Percentiles rank a stretch among this genome's conserved stretches.
Conservation (phyloP, 2,113 vertebrate species). For the Percina caprodes region DNA sequence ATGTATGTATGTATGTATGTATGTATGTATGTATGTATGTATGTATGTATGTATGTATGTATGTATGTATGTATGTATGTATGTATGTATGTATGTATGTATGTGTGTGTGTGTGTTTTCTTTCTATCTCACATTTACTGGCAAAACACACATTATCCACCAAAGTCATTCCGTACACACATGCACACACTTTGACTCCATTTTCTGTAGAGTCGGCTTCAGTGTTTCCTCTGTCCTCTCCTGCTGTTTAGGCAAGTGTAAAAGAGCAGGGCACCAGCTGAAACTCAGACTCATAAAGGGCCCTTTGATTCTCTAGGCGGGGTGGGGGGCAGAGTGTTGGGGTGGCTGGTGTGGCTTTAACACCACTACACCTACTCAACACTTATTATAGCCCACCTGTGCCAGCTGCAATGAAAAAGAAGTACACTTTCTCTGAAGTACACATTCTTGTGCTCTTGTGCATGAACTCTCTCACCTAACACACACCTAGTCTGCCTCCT, state of each 20-base stretch:
- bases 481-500: conserved; percentile 24
- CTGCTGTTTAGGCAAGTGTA: conserved; percentile 31
- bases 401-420: conserved; percentile 48
- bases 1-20: too few species aligned
- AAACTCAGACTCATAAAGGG: conserved; percentile 67
- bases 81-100: too few species aligned
- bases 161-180: conserved; percentile 9
- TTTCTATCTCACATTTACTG: conserved; percentile 15
- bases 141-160: conserved; percentile 4
- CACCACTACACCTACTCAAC: conserved; percentile 57
- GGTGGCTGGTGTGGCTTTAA: conserved; percentile 59
- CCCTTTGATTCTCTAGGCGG: conserved; percentile 68
- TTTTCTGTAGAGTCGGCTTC: conserved; percentile 22
- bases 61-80: too few species aligned
- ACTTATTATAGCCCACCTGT: conserved; percentile 52
- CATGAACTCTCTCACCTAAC: conserved; percentile 20
- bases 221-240: conserved; percentile 26
- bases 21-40: not conserved
- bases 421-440: conserved; percentile 38
- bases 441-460: conserved; percentile 9
- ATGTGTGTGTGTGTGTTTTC: not conserved
- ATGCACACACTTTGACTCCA: conserved; percentile 2
- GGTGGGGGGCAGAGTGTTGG: conserved; percentile 23
- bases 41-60: not conserved
- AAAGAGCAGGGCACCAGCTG: conserved; percentile 45